Percentiles rank a stretch among this genome's conserved stretches.
Conservation (phyloP, 2,888 invertebrate species). For the Tricholauxania praeusta region DNA sequence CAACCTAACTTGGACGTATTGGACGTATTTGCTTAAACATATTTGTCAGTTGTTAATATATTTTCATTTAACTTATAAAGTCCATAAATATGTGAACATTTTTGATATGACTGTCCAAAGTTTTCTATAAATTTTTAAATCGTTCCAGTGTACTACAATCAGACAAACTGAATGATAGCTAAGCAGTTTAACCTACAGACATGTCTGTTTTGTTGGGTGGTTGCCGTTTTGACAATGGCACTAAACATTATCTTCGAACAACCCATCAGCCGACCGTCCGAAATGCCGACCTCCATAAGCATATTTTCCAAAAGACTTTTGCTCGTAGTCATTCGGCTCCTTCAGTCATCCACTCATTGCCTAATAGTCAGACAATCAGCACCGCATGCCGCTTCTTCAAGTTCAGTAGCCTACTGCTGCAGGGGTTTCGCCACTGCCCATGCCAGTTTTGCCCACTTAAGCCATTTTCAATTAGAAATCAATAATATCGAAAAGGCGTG, state of each 20-base stretch:
- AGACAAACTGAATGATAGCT: too few relatives aligned
- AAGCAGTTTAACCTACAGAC: constrained; percentile 4
- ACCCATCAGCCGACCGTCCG: not conserved
- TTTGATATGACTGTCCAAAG: too few relatives aligned
- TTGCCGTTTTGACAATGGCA: not conserved
- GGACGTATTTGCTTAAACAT: too few relatives aligned
- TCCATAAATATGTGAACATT: too few relatives aligned
- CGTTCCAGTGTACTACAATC: too few relatives aligned
- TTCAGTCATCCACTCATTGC: not conserved
- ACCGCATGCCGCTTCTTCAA: not conserved
- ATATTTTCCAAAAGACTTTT: constrained; percentile 39
- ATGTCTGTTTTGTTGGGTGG: constrained; percentile 10
- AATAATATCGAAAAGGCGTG: constrained; percentile 49
- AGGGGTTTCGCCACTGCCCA: not conserved
- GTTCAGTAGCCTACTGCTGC: not conserved
- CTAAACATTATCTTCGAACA: too few relatives aligned
- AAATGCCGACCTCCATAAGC: constrained; percentile 18
- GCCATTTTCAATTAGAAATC: constrained; percentile 61
- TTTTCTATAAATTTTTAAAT: too few relatives aligned
- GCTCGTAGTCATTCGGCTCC: not conserved
- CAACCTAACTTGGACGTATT: too few relatives aligned
- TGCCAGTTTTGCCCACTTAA: constrained; percentile 47
- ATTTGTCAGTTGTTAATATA: too few relatives aligned
- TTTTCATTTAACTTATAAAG: too few relatives aligned
- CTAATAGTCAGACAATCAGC: not conserved